Evolutionary conservation across 2,888 invertebrate species (phyloP).

Genomic region (Villa cingulata): DNA sequence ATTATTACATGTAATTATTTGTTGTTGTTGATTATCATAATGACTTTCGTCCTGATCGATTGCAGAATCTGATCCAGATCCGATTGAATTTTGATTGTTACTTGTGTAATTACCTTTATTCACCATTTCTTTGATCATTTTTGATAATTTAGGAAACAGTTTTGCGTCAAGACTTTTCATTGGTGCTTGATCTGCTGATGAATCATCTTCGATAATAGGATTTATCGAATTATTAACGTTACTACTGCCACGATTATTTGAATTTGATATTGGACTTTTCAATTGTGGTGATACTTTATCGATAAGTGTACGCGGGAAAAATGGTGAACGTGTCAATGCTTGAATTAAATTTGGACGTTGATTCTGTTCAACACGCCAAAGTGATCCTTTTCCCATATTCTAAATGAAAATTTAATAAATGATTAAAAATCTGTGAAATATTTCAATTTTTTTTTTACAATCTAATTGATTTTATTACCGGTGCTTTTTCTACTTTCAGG

Average conservation of each 20-base stretch:
- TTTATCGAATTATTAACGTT: neutral
- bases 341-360: conserved; percentile 79
- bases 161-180: conserved; percentile 50
- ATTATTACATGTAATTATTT: neutral
- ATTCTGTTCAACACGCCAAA: conserved; percentile 92
- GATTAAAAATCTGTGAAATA: neutral
- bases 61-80: neutral
- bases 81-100: neutral
- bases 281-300: conserved; percentile 37
- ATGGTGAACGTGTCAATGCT: conserved; percentile 79
- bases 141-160: conserved; percentile 71
- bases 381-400: conserved; percentile 88
- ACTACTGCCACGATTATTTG: conserved; percentile 17
- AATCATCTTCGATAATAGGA: neutral
- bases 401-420: conserved; percentile 24
- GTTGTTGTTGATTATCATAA: neutral
- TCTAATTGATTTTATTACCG: conserved; percentile 26
- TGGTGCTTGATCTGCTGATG: conserved; percentile 25
- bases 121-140: conserved; percentile 35
- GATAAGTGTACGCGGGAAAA: conserved; percentile 50
- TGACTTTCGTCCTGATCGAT: neutral
- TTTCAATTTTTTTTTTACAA: neutral
- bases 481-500: conserved; percentile 79
- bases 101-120: neutral
- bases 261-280: conserved; percentile 21